Evolutionary conservation across 2,113 vertebrate species (phyloP), one percentile per base, ranked within the genome.

Genomic region (Thamnaconus septentrionalis): DNA sequence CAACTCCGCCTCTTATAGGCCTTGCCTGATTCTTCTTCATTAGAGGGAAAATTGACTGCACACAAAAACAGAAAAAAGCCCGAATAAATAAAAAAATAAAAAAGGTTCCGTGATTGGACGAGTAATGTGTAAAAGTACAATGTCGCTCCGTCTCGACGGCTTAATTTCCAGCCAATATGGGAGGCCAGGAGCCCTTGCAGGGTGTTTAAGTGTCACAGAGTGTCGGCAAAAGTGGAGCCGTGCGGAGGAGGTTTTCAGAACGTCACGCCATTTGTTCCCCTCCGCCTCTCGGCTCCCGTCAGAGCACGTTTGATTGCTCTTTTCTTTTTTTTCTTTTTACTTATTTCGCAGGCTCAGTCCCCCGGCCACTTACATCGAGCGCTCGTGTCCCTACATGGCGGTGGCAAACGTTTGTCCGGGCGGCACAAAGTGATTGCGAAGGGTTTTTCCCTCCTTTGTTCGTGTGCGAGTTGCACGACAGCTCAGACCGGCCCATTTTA

Each of bases 401-500:
- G 59, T 31, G 1, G n/a, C 67, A 54, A 18, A 70, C 9, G 56
- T 70, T 62, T 63, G 61, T 51, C 60, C 47, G 59, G 42, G 66
- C 52, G 45, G 11, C 39, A 56, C 56, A 60, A 61, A 58, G 61
- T 3, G 53, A 8, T 6, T 48, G 18, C 44, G 43, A 2, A 31
- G 18, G 18, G 18, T 31, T 31, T 31, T 31, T 31, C 18, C 18
- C 18, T 31, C 18, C 18, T 31, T 67, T 56, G 44, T 78, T 40
- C 18, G 5, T 52, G 40, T 47, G 61, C 61, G 10, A 52, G 11
- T 47, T 52, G 10, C 11, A 49, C 57, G 65, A 64, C 56, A 18
- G 40, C 59, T 57, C 45, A 56, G 56, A 76, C 41, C 51, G 52
- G 53, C 61, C 53, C 61, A 63, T 67, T 82, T 57, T 55, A 31